Base-by-base conservation (phyloP, 2,888 invertebrate species). In the Calameuta pallipes region DNA sequence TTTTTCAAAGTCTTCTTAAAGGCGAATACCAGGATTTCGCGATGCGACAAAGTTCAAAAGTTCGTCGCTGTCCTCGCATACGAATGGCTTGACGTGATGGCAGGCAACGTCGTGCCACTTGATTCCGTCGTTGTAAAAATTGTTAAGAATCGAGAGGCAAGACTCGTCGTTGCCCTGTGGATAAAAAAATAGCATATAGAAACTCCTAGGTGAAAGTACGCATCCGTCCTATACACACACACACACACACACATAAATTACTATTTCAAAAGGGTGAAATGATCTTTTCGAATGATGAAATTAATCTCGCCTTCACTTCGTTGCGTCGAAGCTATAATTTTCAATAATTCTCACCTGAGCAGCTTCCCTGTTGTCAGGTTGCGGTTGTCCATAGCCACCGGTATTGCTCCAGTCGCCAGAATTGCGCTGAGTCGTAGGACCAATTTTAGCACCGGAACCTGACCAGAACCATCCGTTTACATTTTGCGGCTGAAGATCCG, bases 391-490 rank as follows among this genome's bases (percentile, higher is more conserved):
- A 90, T 95, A 97, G 84, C 97, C 97, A 80, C 97, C 97, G 76
- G 97, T 97, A 89, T 93, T 93, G 85, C 97, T 97, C 97, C 97
- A 97, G 91, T 97, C 97, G 69, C 97, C 97, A 80, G 97, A 95
- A 92, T 97, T 97, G 82, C 97, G 94, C 91, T 97, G 96, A 56
- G 95, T 95, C 77, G 97, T 97, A 80, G 97, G 95, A 74, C 97
- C 97, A 89, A 97, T 96, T 93, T 97, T 97, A 81, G 96, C 97
- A 41, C 97, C 97, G 12, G 97, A 97, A 83, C 97, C 97, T 11
- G 97, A 97, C 97, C 97, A 98, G 94, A 98, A 98, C 97, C 97
- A 98, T 74, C 97, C 97, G 90, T 97, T 97, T 82, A 97, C 91
- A 79, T 95, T 94, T 84, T 95, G 94, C 56, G 97, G 97, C 87